Percentiles rank a stretch among this genome's conserved stretches.
These are phyloP conservation scores for Pantelozetes paolii DNA, from an alignment of 2,888 invertebrate species.

Conservation along the genomic window DNA sequence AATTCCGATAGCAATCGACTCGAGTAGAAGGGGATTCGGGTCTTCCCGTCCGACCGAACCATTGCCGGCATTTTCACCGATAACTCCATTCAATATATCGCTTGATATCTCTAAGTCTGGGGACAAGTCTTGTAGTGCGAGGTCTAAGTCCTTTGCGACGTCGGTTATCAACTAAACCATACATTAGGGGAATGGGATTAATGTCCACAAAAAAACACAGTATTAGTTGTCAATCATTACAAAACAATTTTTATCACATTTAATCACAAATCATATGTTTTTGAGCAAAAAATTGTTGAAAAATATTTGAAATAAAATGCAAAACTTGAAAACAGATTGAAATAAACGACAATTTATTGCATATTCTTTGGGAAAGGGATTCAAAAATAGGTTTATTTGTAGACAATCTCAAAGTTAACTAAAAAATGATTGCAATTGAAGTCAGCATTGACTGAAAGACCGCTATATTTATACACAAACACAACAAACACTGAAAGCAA, in stretches of 20 bases:
- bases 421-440: not conserved
- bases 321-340: not conserved
- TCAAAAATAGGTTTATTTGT: not conserved
- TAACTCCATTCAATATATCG: constrained; percentile 15
- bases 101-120: constrained; percentile 52
- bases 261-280: not conserved
- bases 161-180: constrained; percentile 51
- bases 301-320: not conserved
- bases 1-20: constrained; percentile 33
- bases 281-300: not conserved
- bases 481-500: not conserved
- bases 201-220: not conserved
- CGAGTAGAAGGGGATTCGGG: constrained; percentile 28
- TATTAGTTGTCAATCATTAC: not conserved
- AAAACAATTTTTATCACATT: not conserved
- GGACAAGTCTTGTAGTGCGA: constrained; percentile 76
- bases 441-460: not conserved
- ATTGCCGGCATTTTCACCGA: constrained; percentile 19
- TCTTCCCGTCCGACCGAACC: not conserved
- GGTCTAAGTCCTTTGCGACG: constrained; percentile 75
- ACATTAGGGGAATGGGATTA: constrained; percentile 31
- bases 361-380: constrained; percentile 2
- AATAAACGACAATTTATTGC: not conserved
- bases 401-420: not conserved
- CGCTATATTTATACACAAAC: constrained; percentile 1